Base-by-base conservation (phyloP, 2,797 vertebrate species). In the Cyclura pinguis region DNA sequence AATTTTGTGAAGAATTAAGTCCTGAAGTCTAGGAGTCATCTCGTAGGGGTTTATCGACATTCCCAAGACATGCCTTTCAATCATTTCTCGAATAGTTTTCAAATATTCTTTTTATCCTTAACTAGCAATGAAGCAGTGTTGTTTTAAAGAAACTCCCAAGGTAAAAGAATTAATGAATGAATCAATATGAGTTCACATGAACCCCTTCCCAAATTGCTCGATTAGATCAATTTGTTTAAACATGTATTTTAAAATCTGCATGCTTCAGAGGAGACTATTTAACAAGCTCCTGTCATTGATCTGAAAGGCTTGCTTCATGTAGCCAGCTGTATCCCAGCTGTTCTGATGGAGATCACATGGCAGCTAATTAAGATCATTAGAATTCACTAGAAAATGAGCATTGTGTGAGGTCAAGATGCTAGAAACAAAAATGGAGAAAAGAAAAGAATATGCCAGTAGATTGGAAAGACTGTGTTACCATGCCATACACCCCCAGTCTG, bases 291-390 rank as follows among this genome's bases (percentile, higher is more conserved):
- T 85, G 47, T 32, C 76, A 88, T 72, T 91, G 90, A 93, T 95
- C 91, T 91, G 69, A 91, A 82, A 93, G 10, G 38, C 86, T 80
- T 94, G 95, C 95, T 95, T 94, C 89, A 80, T 90, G 80, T 87
- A 93, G 86, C 59, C 94, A 92, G 64, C 32, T 82, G 57, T 42
- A 94, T 81, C 80, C 59, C 0, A 0, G 77, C 92, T 88, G 87
- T 93, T 95, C 87, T 86, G 81, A 47, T 86, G 89, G 77, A 94
- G 62, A 92, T 94, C 94, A 94, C 69, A 84, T 12, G 38, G 86
- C 88, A 95, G 91, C 94, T 95, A 95, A 94, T 95, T 94, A 94
- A 87, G 90, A 57, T 91, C 67, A 95, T 95, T 91, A 85, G 91
- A 93, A 87, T 52, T 50, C n/a, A 86, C 91, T 4, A 42, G 80